Base-by-base conservation (phyloP, 1,140 invertebrate species). In the Bombus waltoni region DNA sequence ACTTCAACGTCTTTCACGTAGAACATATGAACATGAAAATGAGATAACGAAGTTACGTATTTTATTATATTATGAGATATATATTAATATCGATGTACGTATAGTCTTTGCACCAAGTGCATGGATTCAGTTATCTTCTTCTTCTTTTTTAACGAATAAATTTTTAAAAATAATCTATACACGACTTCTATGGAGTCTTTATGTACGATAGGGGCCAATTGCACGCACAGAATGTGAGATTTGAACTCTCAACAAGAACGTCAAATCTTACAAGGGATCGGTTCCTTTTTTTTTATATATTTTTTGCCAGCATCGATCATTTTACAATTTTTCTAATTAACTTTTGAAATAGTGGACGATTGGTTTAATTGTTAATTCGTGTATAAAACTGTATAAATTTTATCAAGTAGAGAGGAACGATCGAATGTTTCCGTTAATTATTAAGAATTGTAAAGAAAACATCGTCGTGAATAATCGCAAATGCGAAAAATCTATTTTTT, bases 141-240 rank as follows among this genome's bases (percentile, higher is more conserved):
- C n/a, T 72, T 81, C 11, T 83, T 84, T 85, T 87, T 72, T 83
- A 68, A 75, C 22, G 35, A 85, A 86, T 82, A 86, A 86, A 86
- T 68, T 75, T 75, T 75, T 74, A 76, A 79, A 83, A 38, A 83
- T 75, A 76, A 76, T 62, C 35, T 62, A 72, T 83, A 77, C 65
- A 70, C 71, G 85, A 86, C 62, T 86, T 83, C 80, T 83, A 72
- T 86, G 85, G 81, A 83, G 73, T 83, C 71, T 77, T 81, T 62
- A 86, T 42, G 73, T 86, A 72, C 35, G 81, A 86, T 74, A 38
- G 81, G 85, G 85, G 85, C 81, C 85, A 86, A 86, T 76, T 81
- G 62, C 68, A 65, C 73, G 73, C 85, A 86, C 66, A 83, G 73
- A 42, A 72, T 70, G 59, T 71, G 79, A 85, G 62, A 59, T 85